Evolutionary conservation across 1,140 invertebrate genomes (phyloP).

Genomic region (Cecropterus lyciades): DNA sequence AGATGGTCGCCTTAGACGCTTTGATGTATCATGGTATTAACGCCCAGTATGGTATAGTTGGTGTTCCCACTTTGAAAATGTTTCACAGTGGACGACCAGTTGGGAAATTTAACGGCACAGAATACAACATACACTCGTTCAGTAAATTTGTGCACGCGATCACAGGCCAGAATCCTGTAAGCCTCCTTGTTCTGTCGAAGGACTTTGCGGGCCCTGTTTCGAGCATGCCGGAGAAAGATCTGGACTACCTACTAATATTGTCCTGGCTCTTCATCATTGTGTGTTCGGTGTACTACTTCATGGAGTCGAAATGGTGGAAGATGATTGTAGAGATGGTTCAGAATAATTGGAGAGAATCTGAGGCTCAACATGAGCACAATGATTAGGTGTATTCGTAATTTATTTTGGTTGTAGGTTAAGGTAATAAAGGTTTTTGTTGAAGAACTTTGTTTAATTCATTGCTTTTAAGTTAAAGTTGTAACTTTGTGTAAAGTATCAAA

Average conservation of each 20-base stretch:
- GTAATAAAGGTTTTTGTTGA: slow-evolving; percentile 17
- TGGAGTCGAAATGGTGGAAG: slow-evolving; percentile 91
- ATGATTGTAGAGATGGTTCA: slow-evolving; percentile 93
- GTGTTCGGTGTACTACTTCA: slow-evolving; percentile 91
- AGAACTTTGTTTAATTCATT: background rate
- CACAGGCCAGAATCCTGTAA: slow-evolving; percentile 88
- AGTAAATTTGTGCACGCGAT: slow-evolving; percentile 92
- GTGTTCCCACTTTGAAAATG: slow-evolving; percentile 95
- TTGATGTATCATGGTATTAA: slow-evolving; percentile 94
- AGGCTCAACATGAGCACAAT: slow-evolving; percentile 94
- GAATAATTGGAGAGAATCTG: slow-evolving; percentile 95
- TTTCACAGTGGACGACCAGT: slow-evolving; percentile 96
- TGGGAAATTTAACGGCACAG: slow-evolving; percentile 94
- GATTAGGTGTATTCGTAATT: slow-evolving; percentile 69
- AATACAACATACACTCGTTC: slow-evolving; percentile 92
- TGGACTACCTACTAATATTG: slow-evolving; percentile 93
- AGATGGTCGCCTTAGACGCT: slow-evolving; percentile 95
- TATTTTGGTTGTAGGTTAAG: slow-evolving; percentile 2
- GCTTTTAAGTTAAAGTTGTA: background rate
- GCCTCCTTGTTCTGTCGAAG: slow-evolving; percentile 88
- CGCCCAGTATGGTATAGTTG: slow-evolving; percentile 96
- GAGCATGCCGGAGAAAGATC: slow-evolving; percentile 88
- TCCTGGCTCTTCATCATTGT: slow-evolving; percentile 94
- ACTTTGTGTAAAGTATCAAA: too few relatives aligned
- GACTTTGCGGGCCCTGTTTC: slow-evolving; percentile 93